Conservation (phyloP, 2,888 invertebrate genomes). For the Clunio marinus region DNA sequence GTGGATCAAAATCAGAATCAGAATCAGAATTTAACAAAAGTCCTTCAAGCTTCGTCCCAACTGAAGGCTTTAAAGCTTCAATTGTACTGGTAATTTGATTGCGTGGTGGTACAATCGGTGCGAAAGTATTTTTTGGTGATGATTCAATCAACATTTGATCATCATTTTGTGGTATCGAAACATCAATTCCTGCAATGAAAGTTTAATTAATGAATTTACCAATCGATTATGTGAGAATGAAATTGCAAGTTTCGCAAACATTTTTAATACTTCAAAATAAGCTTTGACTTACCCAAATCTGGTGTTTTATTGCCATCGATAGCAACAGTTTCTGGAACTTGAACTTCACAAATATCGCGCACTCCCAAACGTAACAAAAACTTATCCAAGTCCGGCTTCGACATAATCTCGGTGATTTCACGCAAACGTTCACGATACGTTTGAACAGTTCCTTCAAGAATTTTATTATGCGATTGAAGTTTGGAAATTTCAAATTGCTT, state of each 20-base stretch:
- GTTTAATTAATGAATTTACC: neutral
- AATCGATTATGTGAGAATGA: neutral
- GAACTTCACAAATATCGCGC: slow-evolving; percentile 54
- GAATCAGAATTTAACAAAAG: slow-evolving; percentile 71
- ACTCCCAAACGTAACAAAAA: slow-evolving; percentile 55
- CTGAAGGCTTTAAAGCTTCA: slow-evolving; percentile 58
- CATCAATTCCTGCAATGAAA: slow-evolving; percentile 43
- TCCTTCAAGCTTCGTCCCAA: slow-evolving; percentile 74
- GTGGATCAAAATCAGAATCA: slow-evolving; percentile 83
- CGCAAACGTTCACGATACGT: slow-evolving; percentile 76
- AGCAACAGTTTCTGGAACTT: slow-evolving; percentile 45
- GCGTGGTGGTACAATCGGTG: slow-evolving; percentile 51
- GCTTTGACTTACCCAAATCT: slow-evolving; percentile 47
- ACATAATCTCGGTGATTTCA: slow-evolving; percentile 55
- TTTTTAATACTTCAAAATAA: neutral
- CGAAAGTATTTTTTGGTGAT: slow-evolving; percentile 45
- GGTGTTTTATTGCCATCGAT: slow-evolving; percentile 50
- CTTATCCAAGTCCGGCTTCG: slow-evolving; percentile 51
- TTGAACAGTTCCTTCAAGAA: slow-evolving; percentile 79
- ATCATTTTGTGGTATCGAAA: slow-evolving; percentile 43
- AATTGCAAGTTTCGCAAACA: too few species aligned
- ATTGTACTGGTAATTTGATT: slow-evolving; percentile 56
- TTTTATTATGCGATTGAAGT: slow-evolving; percentile 82
- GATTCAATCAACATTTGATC: slow-evolving; percentile 50
- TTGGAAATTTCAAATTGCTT: slow-evolving; percentile 84